These are phyloP conservation scores for Gallinago jamesoni DNA, from an alignment of 2,113 vertebrate species.

Conservation along the genomic window DNA sequence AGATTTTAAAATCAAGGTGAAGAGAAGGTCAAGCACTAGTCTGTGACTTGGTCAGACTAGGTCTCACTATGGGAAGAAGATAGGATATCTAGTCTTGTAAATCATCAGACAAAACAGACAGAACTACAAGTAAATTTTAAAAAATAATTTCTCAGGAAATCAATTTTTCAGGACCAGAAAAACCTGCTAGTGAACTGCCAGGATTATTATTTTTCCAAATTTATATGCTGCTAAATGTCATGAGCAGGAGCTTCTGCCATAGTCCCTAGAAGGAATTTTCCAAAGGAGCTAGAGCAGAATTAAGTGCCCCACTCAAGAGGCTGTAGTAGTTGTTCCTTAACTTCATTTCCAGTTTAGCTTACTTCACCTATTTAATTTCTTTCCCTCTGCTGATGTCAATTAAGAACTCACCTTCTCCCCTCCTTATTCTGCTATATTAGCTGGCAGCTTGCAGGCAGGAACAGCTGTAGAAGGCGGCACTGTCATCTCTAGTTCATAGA, in stretches of 20 bases:
- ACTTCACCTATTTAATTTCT: neutral
- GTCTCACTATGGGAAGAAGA: neutral
- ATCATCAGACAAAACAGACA: neutral
- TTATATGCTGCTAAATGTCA: neutral
- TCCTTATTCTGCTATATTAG: neutral
- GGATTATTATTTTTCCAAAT: neutral
- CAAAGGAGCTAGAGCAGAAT: neutral
- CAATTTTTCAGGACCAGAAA: neutral
- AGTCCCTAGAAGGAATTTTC: neutral
- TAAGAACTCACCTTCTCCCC: neutral
- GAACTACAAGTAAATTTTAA: neutral
- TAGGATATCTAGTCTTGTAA: neutral
- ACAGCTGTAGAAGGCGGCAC: neutral
- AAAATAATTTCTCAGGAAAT: neutral
- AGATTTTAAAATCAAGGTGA: slow-evolving; percentile 26
- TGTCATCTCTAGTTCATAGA: neutral
- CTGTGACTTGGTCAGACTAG: neutral
- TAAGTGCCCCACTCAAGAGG: neutral
- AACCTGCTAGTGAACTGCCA: neutral
- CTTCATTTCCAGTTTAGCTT: neutral
- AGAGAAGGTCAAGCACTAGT: neutral
- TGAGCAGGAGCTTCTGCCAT: neutral
- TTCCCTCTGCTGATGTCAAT: neutral
- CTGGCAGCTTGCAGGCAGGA: neutral
- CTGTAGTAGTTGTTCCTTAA: neutral